phyloP scores from a whole-genome alignment of 2,797 vertebrate genomes.

The Sebastes itinus region DNA sequence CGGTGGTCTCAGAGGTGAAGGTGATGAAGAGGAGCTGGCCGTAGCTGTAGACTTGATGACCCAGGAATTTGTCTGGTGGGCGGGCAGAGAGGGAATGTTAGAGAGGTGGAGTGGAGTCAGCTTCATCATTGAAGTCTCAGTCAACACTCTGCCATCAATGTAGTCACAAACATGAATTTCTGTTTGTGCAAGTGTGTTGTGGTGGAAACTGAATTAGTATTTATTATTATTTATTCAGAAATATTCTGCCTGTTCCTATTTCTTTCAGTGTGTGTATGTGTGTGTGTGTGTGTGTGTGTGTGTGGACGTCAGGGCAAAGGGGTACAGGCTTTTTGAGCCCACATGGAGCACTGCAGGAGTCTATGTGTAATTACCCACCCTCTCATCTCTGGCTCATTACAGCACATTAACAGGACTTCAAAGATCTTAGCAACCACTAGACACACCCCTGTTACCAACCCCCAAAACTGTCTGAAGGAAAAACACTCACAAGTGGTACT shows the following conservation, averaged over 20 bases:
- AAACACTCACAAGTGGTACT: slow-evolving; percentile 13
- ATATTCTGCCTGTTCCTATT: neutral
- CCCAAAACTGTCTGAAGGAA: neutral
- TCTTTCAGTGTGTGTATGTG: neutral
- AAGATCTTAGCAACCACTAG: slow-evolving; percentile 52
- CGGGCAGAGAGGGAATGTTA: slow-evolving; percentile 25
- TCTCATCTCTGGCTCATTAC: slow-evolving; percentile 72
- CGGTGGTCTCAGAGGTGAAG: slow-evolving; percentile 74
- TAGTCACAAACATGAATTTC: neutral
- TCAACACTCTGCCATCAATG: neutral
- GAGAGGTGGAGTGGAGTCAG: slow-evolving; percentile 21
- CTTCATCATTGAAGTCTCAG: slow-evolving; percentile 8
- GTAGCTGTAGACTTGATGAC: slow-evolving; percentile 86
- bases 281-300: neutral
- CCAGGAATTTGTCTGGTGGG: slow-evolving; percentile 88
- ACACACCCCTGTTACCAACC: neutral
- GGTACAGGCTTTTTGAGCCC: slow-evolving; percentile 23
- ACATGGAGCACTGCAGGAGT: slow-evolving; percentile 41
- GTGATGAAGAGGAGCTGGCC: slow-evolving; percentile 85
- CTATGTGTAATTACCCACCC: slow-evolving; percentile 60
- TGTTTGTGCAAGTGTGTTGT: neutral
- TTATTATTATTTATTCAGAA: neutral
- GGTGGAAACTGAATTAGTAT: neutral
- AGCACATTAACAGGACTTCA: slow-evolving; percentile 75
- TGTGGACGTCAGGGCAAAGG: neutral